Evolutionary conservation across 92 coral and sea anemone genomes (phyloP).

Genomic region (Phenganax stokvisi): DNA sequence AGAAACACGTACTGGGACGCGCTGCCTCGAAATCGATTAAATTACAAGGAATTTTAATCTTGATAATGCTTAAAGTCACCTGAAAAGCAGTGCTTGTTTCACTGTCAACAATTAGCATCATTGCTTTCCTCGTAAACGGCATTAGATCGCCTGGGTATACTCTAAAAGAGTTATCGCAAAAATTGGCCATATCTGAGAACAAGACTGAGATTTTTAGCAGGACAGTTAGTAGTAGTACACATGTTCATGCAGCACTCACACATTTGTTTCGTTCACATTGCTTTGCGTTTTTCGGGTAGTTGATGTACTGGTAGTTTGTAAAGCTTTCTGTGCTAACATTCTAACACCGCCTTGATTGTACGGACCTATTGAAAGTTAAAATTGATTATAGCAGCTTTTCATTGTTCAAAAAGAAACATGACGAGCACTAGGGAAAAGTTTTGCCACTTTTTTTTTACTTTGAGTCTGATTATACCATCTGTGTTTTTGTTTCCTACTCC

Average conservation of each 20-base stretch:
- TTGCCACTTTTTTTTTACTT: background rate
- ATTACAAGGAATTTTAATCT: background rate
- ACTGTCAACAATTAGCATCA: conserved; percentile 78
- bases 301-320: conserved; percentile 37
- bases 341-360: conserved; percentile 84
- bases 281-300: conserved; percentile 50
- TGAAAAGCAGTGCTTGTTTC: conserved; percentile 73
- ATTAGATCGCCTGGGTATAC: conserved; percentile 88
- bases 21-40: background rate
- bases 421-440: too few species aligned
- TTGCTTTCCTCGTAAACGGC: conserved; percentile 86
- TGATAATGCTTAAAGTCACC: conserved; percentile 39
- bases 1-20: background rate
- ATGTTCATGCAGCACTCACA: conserved; percentile 42
- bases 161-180: conserved; percentile 37
- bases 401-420: background rate
- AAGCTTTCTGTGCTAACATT: conserved; percentile 61
- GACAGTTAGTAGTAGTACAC: background rate
- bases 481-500: background rate
- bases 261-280: conserved; percentile 67
- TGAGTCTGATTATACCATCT: conserved; percentile 5
- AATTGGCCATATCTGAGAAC: background rate
- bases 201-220: too few species aligned
- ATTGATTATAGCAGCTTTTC: background rate
- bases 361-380: conserved; percentile 53